Evolutionary conservation across 2,113 vertebrate genomes (phyloP), one percentile per base, ranked within the genome.

Genomic region (Craseonycteris thonglongyai): DNA sequence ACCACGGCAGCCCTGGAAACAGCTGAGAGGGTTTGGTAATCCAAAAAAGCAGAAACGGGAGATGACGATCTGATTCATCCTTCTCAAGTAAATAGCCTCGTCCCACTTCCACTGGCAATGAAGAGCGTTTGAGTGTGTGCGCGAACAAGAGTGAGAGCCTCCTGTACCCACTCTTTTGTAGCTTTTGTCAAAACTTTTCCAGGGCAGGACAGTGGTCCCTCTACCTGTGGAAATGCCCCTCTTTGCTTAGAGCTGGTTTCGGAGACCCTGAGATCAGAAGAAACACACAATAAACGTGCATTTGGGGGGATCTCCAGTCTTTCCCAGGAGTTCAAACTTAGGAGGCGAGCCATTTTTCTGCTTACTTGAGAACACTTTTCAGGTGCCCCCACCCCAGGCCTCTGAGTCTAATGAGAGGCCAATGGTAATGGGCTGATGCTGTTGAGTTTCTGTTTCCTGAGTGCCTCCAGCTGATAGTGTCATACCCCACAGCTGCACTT

Each of bases 1-100:
- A 9, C 75, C 82, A 65, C 0, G 1, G 71, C 71, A 68, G 42
- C 91, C 88, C 92, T 91, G 97, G 97, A 97, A 96, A 92, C 7
- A 92, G 96, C 91, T 85, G 96, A 92, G n/a, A 51, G 72, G 26
- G 42, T 75, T 97, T 15, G 94, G 63, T 61, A 92, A 88, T 91
- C 71, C 79, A 58, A 66, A 96, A 96, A 79, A 95, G 96, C 91
- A 93, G 28, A 47, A 80, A 30, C 82, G 97, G 4, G 4, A 68
- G 59, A 26, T 74, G 54, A 45, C 72, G 58, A 35, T 95, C 95
- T 66, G 6, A 71, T 93, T 94, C 58, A 65, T 88, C 58, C 61
- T 80, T 38, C 74, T 75, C 33, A 0, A 40, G 93, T 86, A 7
- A 58, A 89, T 80, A 84, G 54, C 80, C 40, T 6, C 3, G 87